Evolutionary conservation across 2,888 invertebrate species (phyloP).

Genomic region (Thereva unica): DNA sequence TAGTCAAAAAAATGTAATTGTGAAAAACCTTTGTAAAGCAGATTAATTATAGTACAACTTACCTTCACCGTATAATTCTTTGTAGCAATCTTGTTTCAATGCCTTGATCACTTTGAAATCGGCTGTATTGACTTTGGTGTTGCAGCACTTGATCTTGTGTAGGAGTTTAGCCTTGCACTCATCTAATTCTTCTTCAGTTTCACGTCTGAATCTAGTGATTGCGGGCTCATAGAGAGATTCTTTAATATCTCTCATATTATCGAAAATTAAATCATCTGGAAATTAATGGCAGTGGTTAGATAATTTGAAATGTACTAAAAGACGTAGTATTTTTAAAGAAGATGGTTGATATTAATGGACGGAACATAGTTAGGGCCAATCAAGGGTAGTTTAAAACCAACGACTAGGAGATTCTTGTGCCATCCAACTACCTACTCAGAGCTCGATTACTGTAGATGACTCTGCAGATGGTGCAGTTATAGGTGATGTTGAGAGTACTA

Average conservation of each 20-base stretch:
- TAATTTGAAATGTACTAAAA: too few species aligned
- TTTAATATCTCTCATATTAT: constrained; percentile 42
- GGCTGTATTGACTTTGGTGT: constrained; percentile 42
- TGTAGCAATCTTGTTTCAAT: constrained; percentile 43
- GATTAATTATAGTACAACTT: constrained; percentile 24
- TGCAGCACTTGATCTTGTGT: constrained; percentile 45
- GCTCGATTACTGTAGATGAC: too few species aligned
- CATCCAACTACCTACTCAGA: too few species aligned
- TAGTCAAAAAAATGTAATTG: background rate
- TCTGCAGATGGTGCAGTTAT: too few species aligned
- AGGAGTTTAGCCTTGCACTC: constrained; percentile 39
- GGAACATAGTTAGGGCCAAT: too few species aligned
- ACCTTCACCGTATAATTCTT: constrained; percentile 44
- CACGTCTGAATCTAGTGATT: constrained; percentile 39
- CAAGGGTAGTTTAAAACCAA: too few species aligned
- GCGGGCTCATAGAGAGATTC: constrained; percentile 40
- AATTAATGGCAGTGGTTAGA: background rate
- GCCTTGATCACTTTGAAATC: constrained; percentile 39
- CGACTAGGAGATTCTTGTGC: too few species aligned
- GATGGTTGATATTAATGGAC: too few species aligned
- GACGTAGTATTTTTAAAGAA: too few species aligned
- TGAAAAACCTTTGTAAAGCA: constrained; percentile 3
- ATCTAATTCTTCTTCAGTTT: constrained; percentile 37
- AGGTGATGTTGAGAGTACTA: too few species aligned
- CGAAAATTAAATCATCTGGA: constrained; percentile 47